phyloP scores from a whole-genome alignment of 2,888 invertebrate species.

The Volucella bombylans region DNA sequence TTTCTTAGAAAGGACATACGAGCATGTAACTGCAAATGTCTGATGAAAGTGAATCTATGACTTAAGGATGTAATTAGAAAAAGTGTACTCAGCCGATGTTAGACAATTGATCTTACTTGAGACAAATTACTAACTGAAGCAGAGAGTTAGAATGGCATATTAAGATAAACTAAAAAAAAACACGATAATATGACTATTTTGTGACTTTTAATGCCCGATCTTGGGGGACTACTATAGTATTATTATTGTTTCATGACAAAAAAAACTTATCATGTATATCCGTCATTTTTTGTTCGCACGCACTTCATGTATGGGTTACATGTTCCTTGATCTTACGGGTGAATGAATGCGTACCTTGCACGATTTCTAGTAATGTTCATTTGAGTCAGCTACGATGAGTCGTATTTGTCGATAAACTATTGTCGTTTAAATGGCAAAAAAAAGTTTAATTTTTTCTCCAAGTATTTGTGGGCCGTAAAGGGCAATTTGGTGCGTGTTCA shows the following conservation, averaged over 20 bases:
- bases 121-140: slow-evolving; percentile 36
- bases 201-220: slow-evolving; percentile 16
- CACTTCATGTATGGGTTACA: slow-evolving; percentile 28
- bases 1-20: too few relatives aligned
- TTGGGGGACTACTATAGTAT: slow-evolving; percentile 9
- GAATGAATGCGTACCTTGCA: slow-evolving; percentile 16
- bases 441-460: too few relatives aligned
- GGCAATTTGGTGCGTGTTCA: too few relatives aligned
- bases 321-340: slow-evolving; percentile 38
- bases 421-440: too few relatives aligned
- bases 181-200: background rate
- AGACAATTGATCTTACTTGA: slow-evolving; percentile 15
- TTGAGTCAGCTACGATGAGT: too few relatives aligned
- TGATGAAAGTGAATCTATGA: too few relatives aligned
- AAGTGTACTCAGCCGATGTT: too few relatives aligned
- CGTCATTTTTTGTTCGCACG: slow-evolving; percentile 18
- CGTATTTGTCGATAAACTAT: background rate
- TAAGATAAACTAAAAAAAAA: background rate
- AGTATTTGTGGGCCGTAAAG: too few relatives aligned
- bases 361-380: background rate
- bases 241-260: slow-evolving; percentile 36
- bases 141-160: background rate
- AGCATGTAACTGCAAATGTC: too few relatives aligned
- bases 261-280: background rate
- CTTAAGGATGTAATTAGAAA: too few relatives aligned